Conservation (phyloP, 2,888 invertebrate species). For the Macrophya annulata region DNA sequence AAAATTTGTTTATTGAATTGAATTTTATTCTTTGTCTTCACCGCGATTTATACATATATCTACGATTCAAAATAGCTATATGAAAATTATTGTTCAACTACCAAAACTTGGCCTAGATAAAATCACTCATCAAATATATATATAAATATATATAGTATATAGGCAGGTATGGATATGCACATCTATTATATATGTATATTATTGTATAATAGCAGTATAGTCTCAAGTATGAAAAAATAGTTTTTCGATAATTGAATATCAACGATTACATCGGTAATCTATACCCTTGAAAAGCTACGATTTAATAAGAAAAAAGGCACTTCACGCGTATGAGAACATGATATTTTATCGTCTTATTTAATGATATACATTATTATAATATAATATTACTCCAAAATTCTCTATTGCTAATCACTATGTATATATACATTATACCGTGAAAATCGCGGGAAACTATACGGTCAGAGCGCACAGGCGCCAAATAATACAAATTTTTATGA, state of each 20-base stretch:
- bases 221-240: conserved; percentile 13
- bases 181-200: background rate
- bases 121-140: background rate
- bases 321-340: background rate
- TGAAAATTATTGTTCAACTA: background rate
- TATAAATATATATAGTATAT: background rate
- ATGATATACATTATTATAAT: background rate
- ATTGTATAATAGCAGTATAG: background rate
- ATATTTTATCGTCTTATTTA: too few relatives aligned
- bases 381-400: background rate
- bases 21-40: background rate
- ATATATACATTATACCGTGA: too few relatives aligned
- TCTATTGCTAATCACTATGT: background rate
- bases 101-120: background rate
- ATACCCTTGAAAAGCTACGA: background rate
- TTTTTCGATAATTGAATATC: background rate
- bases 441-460: too few relatives aligned
- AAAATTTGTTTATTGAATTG: background rate
- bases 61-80: background rate
- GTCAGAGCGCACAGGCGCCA: too few relatives aligned
- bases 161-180: background rate
- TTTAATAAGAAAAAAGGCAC: background rate
- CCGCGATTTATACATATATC: background rate
- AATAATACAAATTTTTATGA: too few relatives aligned
- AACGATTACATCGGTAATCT: background rate